A percentile compares a stretch with the other conserved stretches of the same genome.
phyloP scores from a whole-genome alignment of 2,888 invertebrate genomes.

The Conus canariensis region DNA sequence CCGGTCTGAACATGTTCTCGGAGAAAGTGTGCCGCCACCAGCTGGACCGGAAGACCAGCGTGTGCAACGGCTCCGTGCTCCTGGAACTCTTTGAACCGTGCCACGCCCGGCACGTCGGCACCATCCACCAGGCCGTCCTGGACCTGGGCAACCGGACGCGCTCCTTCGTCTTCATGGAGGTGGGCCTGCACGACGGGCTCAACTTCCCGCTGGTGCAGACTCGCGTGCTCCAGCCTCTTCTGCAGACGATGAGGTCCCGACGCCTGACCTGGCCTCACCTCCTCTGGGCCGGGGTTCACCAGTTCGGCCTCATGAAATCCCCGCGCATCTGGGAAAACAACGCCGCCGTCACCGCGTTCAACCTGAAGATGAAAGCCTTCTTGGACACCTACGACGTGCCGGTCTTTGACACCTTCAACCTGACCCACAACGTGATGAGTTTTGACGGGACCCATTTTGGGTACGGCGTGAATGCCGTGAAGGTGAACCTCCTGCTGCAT shows the following conservation, averaged over 20 bases:
- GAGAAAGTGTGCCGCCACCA: not conserved
- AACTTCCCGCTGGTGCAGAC: not conserved
- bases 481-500: constrained; percentile 4
- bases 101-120: not conserved
- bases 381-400: not conserved
- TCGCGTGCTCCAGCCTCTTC: not conserved
- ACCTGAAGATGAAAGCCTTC: not conserved
- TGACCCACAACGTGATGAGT: not conserved
- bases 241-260: not conserved
- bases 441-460: not conserved
- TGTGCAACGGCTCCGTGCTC: not conserved
- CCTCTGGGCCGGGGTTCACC: not conserved
- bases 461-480: not conserved
- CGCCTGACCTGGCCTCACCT: not conserved
- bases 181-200: not conserved
- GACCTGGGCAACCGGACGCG: not conserved
- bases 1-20: constrained; percentile 12
- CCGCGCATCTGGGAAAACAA: not conserved
- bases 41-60: not conserved
- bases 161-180: not conserved
- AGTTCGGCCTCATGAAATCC: not conserved
- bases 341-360: not conserved
- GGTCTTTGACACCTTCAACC: not conserved
- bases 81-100: not conserved
- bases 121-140: not conserved